phyloP scores from a whole-genome alignment of 2,888 invertebrate genomes.

The Drosophila paracracens region DNA sequence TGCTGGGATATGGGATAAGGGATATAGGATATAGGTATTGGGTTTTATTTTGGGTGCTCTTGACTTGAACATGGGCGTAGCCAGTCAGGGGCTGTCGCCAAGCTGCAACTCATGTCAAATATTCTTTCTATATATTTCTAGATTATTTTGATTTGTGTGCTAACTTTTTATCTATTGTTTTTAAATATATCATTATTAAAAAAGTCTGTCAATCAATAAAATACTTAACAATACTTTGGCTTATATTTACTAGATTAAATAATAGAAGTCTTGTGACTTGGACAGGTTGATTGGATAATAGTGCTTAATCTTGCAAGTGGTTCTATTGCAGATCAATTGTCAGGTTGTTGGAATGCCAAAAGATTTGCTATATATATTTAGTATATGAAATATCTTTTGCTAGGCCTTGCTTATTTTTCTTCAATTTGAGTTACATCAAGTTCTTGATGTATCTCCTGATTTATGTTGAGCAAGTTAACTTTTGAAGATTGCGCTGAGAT shows the following conservation, averaged over 20 bases:
- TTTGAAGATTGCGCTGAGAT: background rate
- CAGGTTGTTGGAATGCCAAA: background rate
- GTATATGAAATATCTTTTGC: too few relatives aligned
- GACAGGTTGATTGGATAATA: background rate
- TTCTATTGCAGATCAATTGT: too few relatives aligned
- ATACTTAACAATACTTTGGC: background rate
- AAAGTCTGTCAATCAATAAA: background rate
- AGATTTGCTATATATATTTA: too few relatives aligned
- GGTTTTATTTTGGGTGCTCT: conserved; percentile 16
- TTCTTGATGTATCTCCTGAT: background rate
- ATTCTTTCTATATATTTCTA: too few relatives aligned
- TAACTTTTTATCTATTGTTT: background rate
- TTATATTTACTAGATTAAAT: background rate
- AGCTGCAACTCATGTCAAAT: background rate
- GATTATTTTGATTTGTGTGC: background rate
- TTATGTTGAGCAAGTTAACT: background rate
- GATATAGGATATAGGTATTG: background rate
- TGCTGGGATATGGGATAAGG: background rate
- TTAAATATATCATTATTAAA: too few relatives aligned
- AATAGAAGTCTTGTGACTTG: background rate
- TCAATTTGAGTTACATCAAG: background rate
- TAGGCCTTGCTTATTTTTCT: background rate
- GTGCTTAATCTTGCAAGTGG: too few relatives aligned
- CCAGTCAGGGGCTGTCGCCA: background rate
- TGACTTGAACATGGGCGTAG: background rate